Evolutionary conservation across 2,113 vertebrate species (phyloP), one percentile per base, ranked within the genome.

Genomic region (Laterallus jamaicensis): DNA sequence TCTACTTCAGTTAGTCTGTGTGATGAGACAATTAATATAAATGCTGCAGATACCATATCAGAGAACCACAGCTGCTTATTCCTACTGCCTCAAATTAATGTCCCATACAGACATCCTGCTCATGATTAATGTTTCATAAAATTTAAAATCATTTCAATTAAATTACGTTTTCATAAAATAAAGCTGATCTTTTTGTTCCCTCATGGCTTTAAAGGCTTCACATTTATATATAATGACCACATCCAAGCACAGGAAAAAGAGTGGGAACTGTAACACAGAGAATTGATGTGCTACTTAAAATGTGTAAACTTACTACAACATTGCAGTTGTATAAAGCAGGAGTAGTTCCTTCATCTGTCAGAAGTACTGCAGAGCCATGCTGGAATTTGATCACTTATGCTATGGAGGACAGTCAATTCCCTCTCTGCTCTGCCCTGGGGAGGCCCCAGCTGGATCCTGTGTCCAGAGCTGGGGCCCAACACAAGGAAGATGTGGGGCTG

Each of bases 11-110:
- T 96, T 92, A 97, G 92, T 95, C 83, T 82, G 88, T 75, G 92
- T 90, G 96, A 96, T 22, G 35, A 97, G 93, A 96, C 94, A 97
- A 98, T 98, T 97, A 97, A 96, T 96, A 98, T 79, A 97, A 98
- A 98, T 93, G 94, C 52, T 96, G 70, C 47, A 94, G 97, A 97
- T 95, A 94, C 32, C 60, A 1, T 96, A 98, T 93, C 91, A 95
- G 86, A 54, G 37, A 98, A 94, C 35, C 93, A 89, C 90, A 97
- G 95, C 94, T 98, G 92, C 73, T 97, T 96, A 93, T 88, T 98
- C 87, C 94, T 95, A 95, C 25, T 87, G 85, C 50, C 79, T 95
- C 94, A 96, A 95, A 98, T 97, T 98, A 98, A 98, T 96, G 95
- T 96, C 96, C 91, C 96, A 91, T 92, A 96, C 18, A 96, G 56